A percentile compares a stretch with the other conserved stretches of the same genome.
Conservation (phyloP, 2,113 vertebrate species). For the Cranoglanis bouderius region DNA sequence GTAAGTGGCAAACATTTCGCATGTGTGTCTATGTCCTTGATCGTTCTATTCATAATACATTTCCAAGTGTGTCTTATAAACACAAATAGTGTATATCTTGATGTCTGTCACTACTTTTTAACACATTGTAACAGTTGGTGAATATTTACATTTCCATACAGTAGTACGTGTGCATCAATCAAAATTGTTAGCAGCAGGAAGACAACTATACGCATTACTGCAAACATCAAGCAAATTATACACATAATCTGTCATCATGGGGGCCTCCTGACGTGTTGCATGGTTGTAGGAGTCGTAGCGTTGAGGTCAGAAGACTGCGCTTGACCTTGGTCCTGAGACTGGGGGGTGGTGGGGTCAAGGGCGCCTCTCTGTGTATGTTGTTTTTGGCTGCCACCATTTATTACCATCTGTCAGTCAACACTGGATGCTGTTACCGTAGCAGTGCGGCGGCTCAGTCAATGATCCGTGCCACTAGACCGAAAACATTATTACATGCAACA, state of each 20-base stretch:
- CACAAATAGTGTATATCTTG: neutral
- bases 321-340: constrained; percentile 61
- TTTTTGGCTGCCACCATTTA: constrained; percentile 77
- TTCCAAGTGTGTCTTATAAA: neutral
- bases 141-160: neutral
- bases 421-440: constrained; percentile 65
- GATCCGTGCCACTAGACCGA: constrained; percentile 49
- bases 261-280: constrained; percentile 68
- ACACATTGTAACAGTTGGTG: neutral
- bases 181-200: neutral
- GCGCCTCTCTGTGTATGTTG: constrained; percentile 65
- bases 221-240: constrained; percentile 22
- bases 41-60: neutral
- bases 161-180: neutral
- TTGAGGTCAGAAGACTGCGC: constrained; percentile 49
- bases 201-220: constrained; percentile 30
- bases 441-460: constrained; percentile 49
- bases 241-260: constrained; percentile 12
- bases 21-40: constrained; percentile 4
- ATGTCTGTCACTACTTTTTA: neutral
- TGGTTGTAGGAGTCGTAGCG: constrained; percentile 55
- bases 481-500: constrained; percentile 47
- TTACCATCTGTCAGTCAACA: constrained; percentile 76
- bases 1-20: constrained; percentile 14
- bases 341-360: constrained; percentile 66